Percentiles rank a stretch among this genome's conserved stretches.
These are phyloP conservation scores for Exephanes ischioxanthus DNA, from an alignment of 2,888 invertebrate species.

Conservation along the genomic window DNA sequence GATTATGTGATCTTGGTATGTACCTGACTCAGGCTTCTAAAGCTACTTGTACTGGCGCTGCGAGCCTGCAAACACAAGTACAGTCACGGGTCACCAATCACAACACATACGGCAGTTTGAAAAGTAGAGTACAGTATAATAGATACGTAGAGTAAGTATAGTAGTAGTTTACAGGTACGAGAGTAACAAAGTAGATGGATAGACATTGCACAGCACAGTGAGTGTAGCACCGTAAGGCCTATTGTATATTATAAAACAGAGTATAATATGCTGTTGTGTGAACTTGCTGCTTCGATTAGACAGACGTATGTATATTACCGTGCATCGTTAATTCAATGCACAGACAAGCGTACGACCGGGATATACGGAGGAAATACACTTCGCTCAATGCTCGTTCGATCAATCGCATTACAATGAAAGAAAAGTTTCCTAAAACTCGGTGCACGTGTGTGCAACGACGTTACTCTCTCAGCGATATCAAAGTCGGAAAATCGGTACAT, in stretches of 20 bases:
- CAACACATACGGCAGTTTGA: constrained; percentile 78
- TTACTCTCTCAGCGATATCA: neutral
- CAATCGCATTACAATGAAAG: constrained; percentile 30
- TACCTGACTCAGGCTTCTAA: constrained; percentile 96
- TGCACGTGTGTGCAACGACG: neutral
- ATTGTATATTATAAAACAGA: constrained; percentile 40
- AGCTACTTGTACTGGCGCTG: constrained; percentile 95
- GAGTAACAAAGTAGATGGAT: constrained; percentile 60
- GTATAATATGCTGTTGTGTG: constrained; percentile 41
- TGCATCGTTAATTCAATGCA: constrained; percentile 49
- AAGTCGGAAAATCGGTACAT: neutral
- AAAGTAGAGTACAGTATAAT: constrained; percentile 67
- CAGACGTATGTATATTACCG: constrained; percentile 44
- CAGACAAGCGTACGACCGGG: constrained; percentile 44
- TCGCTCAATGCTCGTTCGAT: constrained; percentile 17
- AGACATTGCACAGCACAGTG: constrained; percentile 67
- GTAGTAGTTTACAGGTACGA: constrained; percentile 45
- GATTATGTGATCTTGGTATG: constrained; percentile 82
- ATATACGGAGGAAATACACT: constrained; percentile 36
- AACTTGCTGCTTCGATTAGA: constrained; percentile 35
- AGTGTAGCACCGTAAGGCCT: constrained; percentile 30
- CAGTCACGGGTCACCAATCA: constrained; percentile 83
- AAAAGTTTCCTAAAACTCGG: constrained; percentile 16
- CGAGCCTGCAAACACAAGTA: constrained; percentile 91
- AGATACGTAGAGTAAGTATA: constrained; percentile 52